Evolutionary conservation across 2,888 invertebrate genomes (phyloP).

Genomic region (Synanthedon tipuliformis): DNA sequence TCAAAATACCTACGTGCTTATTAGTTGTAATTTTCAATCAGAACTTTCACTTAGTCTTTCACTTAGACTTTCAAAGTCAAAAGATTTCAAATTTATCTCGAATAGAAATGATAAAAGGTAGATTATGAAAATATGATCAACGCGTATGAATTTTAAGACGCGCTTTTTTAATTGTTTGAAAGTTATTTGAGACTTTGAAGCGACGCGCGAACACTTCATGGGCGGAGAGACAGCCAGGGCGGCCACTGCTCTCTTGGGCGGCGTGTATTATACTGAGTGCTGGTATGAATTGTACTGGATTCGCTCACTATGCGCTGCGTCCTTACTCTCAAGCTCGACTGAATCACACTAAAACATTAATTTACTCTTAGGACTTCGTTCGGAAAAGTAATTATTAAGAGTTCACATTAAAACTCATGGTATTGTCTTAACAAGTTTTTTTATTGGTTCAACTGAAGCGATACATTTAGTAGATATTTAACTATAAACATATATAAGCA

Average conservation of each 20-base stretch:
- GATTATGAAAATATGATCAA: background rate
- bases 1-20: no score
- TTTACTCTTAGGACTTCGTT: background rate
- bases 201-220: conserved; percentile 3
- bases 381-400: conserved; percentile 1
- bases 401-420: background rate
- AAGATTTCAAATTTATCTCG: background rate
- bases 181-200: background rate
- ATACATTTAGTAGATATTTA: no score
- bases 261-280: conserved; percentile 17
- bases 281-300: conserved; percentile 1
- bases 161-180: background rate
- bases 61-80: background rate
- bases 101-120: background rate
- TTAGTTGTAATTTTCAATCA: background rate
- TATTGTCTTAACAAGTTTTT: no score
- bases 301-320: conserved; percentile 1
- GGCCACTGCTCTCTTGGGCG: conserved; percentile 19
- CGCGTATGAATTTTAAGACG: background rate
- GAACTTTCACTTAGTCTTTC: background rate
- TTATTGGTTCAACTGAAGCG: no score
- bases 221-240: conserved; percentile 10
- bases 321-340: background rate
- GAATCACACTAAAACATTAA: background rate
- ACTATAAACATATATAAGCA: no score